Evolutionary conservation across 1,140 invertebrate genomes (phyloP), one percentile per base, ranked within the genome.

Genomic region (Anastrepha obliqua): DNA sequence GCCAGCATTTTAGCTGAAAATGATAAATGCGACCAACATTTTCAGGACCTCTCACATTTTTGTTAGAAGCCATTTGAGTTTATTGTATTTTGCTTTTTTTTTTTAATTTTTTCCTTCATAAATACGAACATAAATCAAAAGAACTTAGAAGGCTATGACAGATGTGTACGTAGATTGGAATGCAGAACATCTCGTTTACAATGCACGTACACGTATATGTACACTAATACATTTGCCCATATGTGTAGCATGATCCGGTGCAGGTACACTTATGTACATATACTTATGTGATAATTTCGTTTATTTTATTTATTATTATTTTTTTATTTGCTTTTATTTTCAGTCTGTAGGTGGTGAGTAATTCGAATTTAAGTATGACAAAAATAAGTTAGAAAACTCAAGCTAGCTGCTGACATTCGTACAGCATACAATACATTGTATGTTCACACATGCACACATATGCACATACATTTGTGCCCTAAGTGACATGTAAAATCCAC

Each of bases 61-160:
- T 9, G 11, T 47, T 17, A 74, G 44, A 47, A 74, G 42, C 47
- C 74, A 81, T 81, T 55, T 44, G 15, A 29, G 6, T 20, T 2
- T 55, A 8, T 55, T 55, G 11, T 55, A 55, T 55, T 0, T 55
- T 7, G 9, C 51, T 11, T 55, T 55, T 20, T 42, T 81, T 55
- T 81, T 81, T 55, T 51, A 20, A 81, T 81, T 51, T 81, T 81
- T 17, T 55, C n/a, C 42, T 74, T 47, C 20, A 51, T 20, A 81
- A 81, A 55, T 81, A 55, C 42, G 74, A 81, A 81, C 74, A 81
- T 81, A 81, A 81, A 81, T 81, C 74, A 81, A 81, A 58, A 20
- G 47, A 81, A 81, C 74, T 81, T 81, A 81, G 47, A 58, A 81
- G 74, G 74, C 51, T 55, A 81, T 81, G 74, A 81, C 74, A 81